Evolutionary conservation across 2,888 invertebrate genomes (phyloP).

Genomic region (Hypselothyrea guttata): DNA sequence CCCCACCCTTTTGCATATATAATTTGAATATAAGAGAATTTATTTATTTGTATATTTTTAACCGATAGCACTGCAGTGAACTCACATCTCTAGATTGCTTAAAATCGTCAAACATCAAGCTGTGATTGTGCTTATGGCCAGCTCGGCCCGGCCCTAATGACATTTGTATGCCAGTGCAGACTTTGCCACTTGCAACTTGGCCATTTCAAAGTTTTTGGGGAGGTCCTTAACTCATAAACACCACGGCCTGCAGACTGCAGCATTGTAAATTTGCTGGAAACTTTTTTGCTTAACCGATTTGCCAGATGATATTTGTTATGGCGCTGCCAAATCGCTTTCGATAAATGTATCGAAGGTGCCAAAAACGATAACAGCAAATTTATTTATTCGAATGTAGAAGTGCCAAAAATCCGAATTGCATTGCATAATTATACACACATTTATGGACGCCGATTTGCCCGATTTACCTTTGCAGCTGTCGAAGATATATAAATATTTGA

Average conservation of each 20-base stretch:
- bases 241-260: slow-evolving; percentile 36
- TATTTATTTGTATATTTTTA: no score
- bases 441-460: slow-evolving; percentile 25
- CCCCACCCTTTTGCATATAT: no score
- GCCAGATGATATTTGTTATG: slow-evolving; percentile 27
- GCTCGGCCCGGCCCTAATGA: slow-evolving; percentile 59
- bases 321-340: slow-evolving; percentile 9
- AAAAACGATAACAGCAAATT: slow-evolving; percentile 39
- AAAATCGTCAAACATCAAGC: slow-evolving; percentile 27
- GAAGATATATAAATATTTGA: slow-evolving; percentile 41
- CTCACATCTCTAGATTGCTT: slow-evolving; percentile 3
- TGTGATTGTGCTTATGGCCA: slow-evolving; percentile 25
- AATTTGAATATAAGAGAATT: no score
- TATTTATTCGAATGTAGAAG: slow-evolving; percentile 37
- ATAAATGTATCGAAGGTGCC: slow-evolving; percentile 32
- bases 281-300: slow-evolving; percentile 5
- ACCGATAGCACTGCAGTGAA: no score
- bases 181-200: slow-evolving; percentile 43
- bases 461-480: slow-evolving; percentile 32
- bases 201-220: slow-evolving; percentile 21
- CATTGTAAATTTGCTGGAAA: slow-evolving; percentile 28
- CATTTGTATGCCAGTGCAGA: slow-evolving; percentile 56
- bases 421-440: slow-evolving; percentile 46
- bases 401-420: slow-evolving; percentile 38
- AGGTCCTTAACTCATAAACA: slow-evolving; percentile 22